phyloP scores from a whole-genome alignment of 53 echinoderm and acorn worm genomes.

The Paracentrotus lividus region DNA sequence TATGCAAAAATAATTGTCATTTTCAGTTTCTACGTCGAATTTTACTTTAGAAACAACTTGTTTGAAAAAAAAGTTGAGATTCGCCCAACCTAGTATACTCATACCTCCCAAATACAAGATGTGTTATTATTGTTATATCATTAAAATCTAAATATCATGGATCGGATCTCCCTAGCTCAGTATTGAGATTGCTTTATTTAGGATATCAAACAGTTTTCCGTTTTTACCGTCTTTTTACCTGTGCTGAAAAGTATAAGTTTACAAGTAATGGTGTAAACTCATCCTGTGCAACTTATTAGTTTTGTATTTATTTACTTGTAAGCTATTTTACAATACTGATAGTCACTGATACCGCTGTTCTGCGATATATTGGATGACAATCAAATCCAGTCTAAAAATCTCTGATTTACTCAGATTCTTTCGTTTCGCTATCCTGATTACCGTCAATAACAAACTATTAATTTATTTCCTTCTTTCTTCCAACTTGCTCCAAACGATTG shows the following conservation, averaged over 20 bases:
- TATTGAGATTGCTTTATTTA: neutral
- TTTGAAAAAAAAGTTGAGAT: no score
- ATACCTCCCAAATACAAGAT: no score
- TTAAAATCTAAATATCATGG: no score
- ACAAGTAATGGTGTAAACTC: neutral
- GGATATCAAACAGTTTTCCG: neutral
- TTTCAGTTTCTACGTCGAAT: no score
- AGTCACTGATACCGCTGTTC: neutral
- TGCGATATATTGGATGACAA: neutral
- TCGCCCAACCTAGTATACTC: no score
- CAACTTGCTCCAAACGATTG: no score
- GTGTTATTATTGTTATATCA: no score
- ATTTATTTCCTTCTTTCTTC: neutral
- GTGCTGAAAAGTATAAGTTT: neutral
- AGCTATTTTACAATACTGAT: neutral
- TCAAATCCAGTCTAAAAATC: neutral
- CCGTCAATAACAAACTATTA: neutral
- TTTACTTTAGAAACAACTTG: no score
- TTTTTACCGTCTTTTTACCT: neutral
- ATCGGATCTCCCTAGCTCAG: no score
- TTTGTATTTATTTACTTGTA: neutral
- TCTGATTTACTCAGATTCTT: neutral
- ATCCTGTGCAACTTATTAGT: neutral
- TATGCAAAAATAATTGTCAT: no score
- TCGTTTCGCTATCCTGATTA: neutral